Evolutionary conservation across 2,113 vertebrate species (phyloP), one percentile per base, ranked within the genome.

Genomic region (Notarius lentiginosus): DNA sequence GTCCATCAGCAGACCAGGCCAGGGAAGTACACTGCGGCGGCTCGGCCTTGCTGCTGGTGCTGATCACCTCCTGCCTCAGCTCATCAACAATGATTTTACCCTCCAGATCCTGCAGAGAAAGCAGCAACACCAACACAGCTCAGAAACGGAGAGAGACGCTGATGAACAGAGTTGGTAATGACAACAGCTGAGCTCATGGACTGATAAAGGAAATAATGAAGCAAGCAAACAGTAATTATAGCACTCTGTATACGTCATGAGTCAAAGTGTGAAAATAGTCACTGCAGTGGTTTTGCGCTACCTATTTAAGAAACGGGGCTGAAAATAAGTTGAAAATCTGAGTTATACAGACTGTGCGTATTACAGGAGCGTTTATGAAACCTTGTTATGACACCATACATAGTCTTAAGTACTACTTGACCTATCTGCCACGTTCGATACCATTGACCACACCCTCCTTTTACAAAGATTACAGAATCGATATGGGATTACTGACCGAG

Each of bases 61-160:
- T 99, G 94, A 99, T 99, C 91, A 99, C 97, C 93, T 99, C 98
- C 92, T 99, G 98, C 90, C 97, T 98, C 93, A 99, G 95, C 91
- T 99, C 98, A 83, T 99, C 98, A 90, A 99, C 98, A 18, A 99
- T 99, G 93, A 99, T 97, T 91, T 99, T 99, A 22, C 98, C 98
- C 85, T 99, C 98, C 92, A 99, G 95, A 91, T 99, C 97, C 98
- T 99, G 89, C 1, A 83, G 7, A 11, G 63, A n/a, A 11, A 86
- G 18, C 61, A 79, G 73, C 7, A 8, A 47, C 10, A 53, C 47
- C 56, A 72, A 17, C 55, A 77, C 7, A 24, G 24, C 6, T 85
- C 61, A 85, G 61, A 61, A n/a, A 27, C 0, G 20, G 7, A 77
- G 18, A 84, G 12, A 9, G 4, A 30, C 17, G 2, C 47, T 47